phyloP scores from a whole-genome alignment of 2,113 vertebrate genomes.

The Orycteropus afer region DNA sequence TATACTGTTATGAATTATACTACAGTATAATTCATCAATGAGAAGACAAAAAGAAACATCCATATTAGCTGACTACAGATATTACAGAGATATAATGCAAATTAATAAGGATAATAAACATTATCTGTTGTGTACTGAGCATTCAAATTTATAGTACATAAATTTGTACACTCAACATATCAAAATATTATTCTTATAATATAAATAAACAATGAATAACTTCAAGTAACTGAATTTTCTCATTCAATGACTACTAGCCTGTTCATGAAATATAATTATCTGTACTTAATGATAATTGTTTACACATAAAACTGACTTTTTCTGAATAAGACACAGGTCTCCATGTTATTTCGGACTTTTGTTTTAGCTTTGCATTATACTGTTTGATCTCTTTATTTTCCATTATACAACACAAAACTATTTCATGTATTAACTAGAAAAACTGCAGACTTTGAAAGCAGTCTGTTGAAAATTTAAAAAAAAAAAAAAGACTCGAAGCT shows the following conservation, averaged over 20 bases:
- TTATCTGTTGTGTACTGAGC: background rate
- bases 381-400: background rate
- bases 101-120: background rate
- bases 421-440: constrained; percentile 5
- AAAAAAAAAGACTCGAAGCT: background rate
- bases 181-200: background rate
- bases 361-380: background rate
- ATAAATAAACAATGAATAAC: background rate
- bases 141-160: background rate
- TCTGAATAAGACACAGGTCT: background rate
- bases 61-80: background rate
- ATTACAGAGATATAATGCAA: background rate
- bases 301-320: background rate
- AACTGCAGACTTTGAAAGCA: background rate
- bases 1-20: background rate
- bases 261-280: background rate
- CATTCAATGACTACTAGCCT: background rate
- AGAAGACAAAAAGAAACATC: background rate
- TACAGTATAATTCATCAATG: background rate
- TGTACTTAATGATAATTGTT: background rate
- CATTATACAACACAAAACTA: background rate
- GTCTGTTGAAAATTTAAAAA: background rate
- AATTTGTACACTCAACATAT: background rate
- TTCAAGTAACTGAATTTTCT: background rate
- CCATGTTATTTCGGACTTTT: background rate